Conservation (phyloP, 2,113 vertebrate genomes). For the Anguilla rostrata region DNA sequence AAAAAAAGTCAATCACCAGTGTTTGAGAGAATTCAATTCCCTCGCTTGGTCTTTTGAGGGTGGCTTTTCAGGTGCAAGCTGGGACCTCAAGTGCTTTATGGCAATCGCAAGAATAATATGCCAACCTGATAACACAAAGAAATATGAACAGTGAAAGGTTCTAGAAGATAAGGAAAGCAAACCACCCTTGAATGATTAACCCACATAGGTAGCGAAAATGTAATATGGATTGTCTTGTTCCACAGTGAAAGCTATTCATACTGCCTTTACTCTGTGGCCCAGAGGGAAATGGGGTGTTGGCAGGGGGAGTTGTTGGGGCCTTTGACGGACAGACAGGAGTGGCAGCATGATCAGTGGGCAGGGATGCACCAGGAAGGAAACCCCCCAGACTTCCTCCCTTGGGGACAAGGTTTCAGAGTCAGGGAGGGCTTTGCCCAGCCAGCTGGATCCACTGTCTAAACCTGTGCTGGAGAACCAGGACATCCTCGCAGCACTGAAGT, state of each 20-base stretch:
- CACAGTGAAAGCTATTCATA: neutral
- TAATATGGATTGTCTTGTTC: neutral
- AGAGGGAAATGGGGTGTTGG: neutral
- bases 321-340: neutral
- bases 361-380: slow-evolving; percentile 50
- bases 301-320: neutral
- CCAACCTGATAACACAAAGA: neutral
- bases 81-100: neutral
- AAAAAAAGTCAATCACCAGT: neutral
- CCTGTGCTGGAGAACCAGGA: neutral
- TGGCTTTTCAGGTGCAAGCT: neutral
- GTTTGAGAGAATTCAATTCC: neutral
- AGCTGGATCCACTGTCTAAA: neutral
- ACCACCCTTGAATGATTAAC: slow-evolving; percentile 24
- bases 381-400: slow-evolving; percentile 49
- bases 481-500: neutral
- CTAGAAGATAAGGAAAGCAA: slow-evolving; percentile 1
- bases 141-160: neutral
- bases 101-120: neutral
- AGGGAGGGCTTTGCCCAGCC: slow-evolving; percentile 13
- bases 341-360: slow-evolving; percentile 5
- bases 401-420: slow-evolving; percentile 29
- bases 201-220: neutral
- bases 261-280: no score
- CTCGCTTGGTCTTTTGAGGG: neutral